phyloP scores from a whole-genome alignment of 2,888 invertebrate species.

The Acrobasis suavella region DNA sequence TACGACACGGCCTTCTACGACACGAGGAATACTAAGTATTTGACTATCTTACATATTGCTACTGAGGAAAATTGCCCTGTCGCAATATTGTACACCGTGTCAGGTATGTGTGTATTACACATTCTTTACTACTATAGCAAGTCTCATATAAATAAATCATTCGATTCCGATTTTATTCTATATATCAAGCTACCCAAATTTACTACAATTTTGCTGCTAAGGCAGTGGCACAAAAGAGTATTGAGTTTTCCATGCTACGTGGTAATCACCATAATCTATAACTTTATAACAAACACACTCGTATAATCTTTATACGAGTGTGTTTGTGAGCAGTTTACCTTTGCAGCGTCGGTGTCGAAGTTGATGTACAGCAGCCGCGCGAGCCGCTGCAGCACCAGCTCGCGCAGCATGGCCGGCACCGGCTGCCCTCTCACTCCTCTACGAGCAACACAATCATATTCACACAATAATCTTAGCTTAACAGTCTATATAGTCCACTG shows the following conservation, averaged over 20 bases:
- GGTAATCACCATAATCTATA: too few relatives aligned
- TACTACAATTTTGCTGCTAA: too few relatives aligned
- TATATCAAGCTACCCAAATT: too few relatives aligned
- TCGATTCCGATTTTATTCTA: too few relatives aligned
- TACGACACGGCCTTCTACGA: constrained; percentile 33
- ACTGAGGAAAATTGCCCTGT: constrained; percentile 1
- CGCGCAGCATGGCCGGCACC: constrained; percentile 86
- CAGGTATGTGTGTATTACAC: neutral
- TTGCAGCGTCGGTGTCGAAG: constrained; percentile 81
- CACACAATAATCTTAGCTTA: constrained; percentile 37
- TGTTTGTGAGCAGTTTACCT: constrained; percentile 45
- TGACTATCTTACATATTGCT: constrained; percentile 23
- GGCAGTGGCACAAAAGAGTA: too few relatives aligned
- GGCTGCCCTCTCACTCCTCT: constrained; percentile 90
- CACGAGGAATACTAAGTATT: constrained; percentile 39
- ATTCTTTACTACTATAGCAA: too few relatives aligned
- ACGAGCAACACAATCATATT: constrained; percentile 69
- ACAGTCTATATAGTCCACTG: too few relatives aligned
- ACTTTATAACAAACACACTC: too few relatives aligned
- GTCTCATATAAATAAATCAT: too few relatives aligned
- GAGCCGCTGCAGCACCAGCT: constrained; percentile 88
- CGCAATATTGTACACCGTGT: neutral
- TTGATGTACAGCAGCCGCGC: constrained; percentile 88
- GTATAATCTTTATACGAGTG: too few relatives aligned
- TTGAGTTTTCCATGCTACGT: too few relatives aligned